These are phyloP conservation scores for Nephrotoma guestfalica DNA, from an alignment of 2,888 invertebrate genomes.

Conservation along the genomic window DNA sequence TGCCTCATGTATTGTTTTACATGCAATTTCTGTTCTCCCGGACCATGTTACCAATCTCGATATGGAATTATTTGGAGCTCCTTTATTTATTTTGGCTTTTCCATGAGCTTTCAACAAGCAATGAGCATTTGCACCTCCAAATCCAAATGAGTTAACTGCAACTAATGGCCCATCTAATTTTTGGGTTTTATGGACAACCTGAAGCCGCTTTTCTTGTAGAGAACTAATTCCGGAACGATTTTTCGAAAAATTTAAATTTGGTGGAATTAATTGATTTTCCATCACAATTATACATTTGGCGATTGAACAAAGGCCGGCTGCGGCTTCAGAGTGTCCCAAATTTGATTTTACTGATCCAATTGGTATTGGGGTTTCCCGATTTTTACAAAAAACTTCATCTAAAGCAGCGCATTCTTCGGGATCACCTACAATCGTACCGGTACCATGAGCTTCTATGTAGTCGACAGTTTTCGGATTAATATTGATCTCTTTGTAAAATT, in stretches of 20 bases:
- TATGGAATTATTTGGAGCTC: conserved; percentile 45
- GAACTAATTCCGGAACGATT: conserved; percentile 48
- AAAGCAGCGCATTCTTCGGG: conserved; percentile 81
- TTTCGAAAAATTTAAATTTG: conserved; percentile 64
- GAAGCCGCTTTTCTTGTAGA: conserved; percentile 43
- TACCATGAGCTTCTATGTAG: conserved; percentile 80
- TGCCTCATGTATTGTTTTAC: conserved; percentile 47
- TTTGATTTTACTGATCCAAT: conserved; percentile 92
- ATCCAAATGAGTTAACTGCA: conserved; percentile 85
- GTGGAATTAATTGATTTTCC: conserved; percentile 64
- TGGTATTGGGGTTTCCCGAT: conserved; percentile 57
- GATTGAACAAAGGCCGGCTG: conserved; percentile 67
- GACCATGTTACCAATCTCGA: conserved; percentile 60
- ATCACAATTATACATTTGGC: conserved; percentile 72
- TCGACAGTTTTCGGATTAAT: conserved; percentile 53
- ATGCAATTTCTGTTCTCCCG: conserved; percentile 66
- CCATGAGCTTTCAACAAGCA: conserved; percentile 20
- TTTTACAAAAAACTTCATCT: conserved; percentile 60
- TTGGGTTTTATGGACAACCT: conserved; percentile 58
- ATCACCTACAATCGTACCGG: conserved; percentile 37
- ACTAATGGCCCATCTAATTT: conserved; percentile 60
- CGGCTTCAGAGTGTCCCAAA: conserved; percentile 84
- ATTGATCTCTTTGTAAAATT: conserved; percentile 53
- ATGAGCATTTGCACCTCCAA: conserved; percentile 73
- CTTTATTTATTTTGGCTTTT: conserved; percentile 35